phyloP scores from a whole-genome alignment of 2,797 vertebrate genomes.

The Sebastolobus alascanus region DNA sequence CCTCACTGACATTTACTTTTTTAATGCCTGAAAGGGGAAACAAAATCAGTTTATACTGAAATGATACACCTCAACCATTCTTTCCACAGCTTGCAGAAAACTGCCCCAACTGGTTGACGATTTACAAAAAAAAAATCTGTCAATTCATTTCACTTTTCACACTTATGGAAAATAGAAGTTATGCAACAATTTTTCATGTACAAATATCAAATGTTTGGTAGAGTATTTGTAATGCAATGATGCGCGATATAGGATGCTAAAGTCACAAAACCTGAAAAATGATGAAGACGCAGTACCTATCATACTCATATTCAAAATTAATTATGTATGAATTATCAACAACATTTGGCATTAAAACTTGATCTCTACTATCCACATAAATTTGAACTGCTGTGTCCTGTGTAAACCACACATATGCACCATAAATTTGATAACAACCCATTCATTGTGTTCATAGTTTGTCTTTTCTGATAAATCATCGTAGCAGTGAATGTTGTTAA shows the following conservation, averaged over 20 bases:
- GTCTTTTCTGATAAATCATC: neutral
- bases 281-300: neutral
- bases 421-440: neutral
- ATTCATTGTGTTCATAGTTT: neutral
- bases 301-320: neutral
- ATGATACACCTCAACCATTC: neutral
- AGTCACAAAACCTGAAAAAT: neutral
- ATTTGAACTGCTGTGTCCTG: neutral
- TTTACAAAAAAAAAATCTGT: neutral
- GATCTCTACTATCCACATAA: neutral
- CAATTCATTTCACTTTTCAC: neutral
- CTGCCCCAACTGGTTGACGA: neutral
- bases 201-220: neutral
- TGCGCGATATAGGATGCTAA: neutral
- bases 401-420: slow-evolving; percentile 2
- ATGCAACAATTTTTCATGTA: neutral
- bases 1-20: slow-evolving; percentile 89
- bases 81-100: neutral
- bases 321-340: neutral
- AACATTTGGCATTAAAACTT: neutral
- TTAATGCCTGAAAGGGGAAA: slow-evolving; percentile 87
- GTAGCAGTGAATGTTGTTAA: neutral
- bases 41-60: slow-evolving; percentile 65
- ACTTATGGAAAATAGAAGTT: neutral
- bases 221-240: neutral